Evolutionary conservation across 2,888 invertebrate species (phyloP), one percentile per base, ranked within the genome.

Genomic region (Drosophila diplacantha): DNA sequence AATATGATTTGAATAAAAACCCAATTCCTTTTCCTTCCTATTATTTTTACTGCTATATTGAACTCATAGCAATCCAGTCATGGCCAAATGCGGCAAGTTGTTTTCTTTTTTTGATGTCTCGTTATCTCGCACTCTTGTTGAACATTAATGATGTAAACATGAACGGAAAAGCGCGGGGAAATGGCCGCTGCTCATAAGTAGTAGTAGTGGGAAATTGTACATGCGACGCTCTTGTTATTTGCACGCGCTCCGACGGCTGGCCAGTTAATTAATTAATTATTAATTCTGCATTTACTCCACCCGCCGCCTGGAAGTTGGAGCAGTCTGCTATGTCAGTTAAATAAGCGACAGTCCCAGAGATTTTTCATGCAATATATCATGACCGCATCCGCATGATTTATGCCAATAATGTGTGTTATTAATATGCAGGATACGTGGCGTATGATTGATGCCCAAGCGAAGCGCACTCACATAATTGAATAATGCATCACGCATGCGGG

Each of bases 351-450:
- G 47, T 46, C 29, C 11, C 12, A 9, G 32, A 59, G 57, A 57
- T 46, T 58, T 69, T 62, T 43, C 54, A 37, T 49, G 6, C 37
- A 39, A 29, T 49, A 20, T 38, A 39, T 49, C 41, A 53, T 50
- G 20, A 37, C 47, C 29, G 6, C 41, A 41, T 41, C 24, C 24
- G 37, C 39, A 34, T 72, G 76, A 73, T 77, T 76, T 73, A 69
- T 71, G 63, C 51, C 71, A 59, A 69, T 73, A 67, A 67, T 69
- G 60, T 37, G 29, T 52, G 29, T 53, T 62, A 75, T 77, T 73
- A 71, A 73, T 74, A 77, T 78, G 63, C 76, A 78, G 79, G 65
- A 69, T 77, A 76, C 59, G 61, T 39, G 67, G 55, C 67, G 65
- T 67, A 76, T 79, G 77, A 78, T 73, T 70, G 70, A 79, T 76